phyloP scores from a whole-genome alignment of 2,888 invertebrate species.

The Meganola albula region DNA sequence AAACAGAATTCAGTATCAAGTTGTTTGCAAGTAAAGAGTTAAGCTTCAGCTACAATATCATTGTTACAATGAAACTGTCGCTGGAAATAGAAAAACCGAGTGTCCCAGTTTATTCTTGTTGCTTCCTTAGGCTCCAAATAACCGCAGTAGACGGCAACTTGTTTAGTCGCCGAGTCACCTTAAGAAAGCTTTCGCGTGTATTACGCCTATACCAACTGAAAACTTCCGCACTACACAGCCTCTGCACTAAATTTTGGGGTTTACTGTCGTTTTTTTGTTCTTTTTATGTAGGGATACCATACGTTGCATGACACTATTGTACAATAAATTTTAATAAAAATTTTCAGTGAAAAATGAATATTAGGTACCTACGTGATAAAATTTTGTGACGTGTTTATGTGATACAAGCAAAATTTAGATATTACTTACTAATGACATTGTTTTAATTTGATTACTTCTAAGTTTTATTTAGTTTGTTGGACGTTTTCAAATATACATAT shows the following conservation, averaged over 20 bases:
- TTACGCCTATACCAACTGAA: constrained; percentile 48
- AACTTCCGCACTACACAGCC: constrained; percentile 37
- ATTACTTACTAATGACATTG: constrained; percentile 20
- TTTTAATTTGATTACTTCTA: too few relatives aligned
- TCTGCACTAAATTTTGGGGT: constrained; percentile 40
- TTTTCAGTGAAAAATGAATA: too few relatives aligned
- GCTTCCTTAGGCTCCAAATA: constrained; percentile 19
- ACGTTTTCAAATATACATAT: too few relatives aligned
- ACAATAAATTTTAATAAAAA: constrained; percentile 25
- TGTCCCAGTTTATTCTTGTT: constrained; percentile 38
- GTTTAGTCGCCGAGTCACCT: constrained; percentile 39
- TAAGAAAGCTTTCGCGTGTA: constrained; percentile 54
- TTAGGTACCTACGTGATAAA: too few relatives aligned
- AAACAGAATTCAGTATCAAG: constrained; percentile 21
- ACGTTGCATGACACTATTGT: constrained; percentile 24
- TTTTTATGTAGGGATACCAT: constrained; percentile 34
- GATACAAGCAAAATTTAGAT: too few relatives aligned
- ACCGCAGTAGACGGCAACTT: constrained; percentile 31
- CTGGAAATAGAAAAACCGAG: constrained; percentile 38
- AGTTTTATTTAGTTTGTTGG: too few relatives aligned
- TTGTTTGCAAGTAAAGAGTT: constrained; percentile 32
- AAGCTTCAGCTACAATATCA: constrained; percentile 39
- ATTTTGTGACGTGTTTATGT: too few relatives aligned
- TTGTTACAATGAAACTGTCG: constrained; percentile 44
- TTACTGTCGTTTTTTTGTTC: constrained; percentile 41